These are phyloP conservation scores for Microcebus lehilahytsara DNA, from an alignment of 2,113 vertebrate genomes.

Conservation along the genomic window DNA sequence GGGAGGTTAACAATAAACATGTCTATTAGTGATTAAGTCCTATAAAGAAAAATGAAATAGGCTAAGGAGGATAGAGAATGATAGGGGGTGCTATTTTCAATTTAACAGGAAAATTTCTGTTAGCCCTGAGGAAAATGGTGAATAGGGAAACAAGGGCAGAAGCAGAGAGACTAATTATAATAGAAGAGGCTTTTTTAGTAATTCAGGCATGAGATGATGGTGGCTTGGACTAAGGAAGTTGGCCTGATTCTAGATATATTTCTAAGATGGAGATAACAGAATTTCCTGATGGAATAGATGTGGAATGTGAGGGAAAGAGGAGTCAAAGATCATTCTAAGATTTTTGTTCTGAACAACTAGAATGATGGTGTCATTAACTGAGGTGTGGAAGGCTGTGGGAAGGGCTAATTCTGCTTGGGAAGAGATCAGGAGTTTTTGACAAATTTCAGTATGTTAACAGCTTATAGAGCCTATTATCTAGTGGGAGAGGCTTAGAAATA, in stretches of 20 bases:
- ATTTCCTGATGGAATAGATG: neutral
- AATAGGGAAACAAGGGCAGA: neutral
- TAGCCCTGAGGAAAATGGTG: neutral
- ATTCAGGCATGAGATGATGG: neutral
- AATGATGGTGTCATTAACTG: neutral
- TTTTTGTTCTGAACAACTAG: neutral
- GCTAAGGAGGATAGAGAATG: neutral
- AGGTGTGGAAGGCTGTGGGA: neutral
- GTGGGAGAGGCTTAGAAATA: neutral
- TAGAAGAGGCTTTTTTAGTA: neutral
- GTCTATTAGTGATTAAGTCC: neutral
- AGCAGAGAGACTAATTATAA: neutral
- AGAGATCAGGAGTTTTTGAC: neutral
- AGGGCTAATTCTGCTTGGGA: neutral
- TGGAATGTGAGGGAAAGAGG: neutral
- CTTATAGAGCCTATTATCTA: neutral
- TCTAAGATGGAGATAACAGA: neutral
- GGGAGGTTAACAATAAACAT: neutral
- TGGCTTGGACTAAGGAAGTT: neutral
- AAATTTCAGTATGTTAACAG: neutral
- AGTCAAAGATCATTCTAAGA: neutral
- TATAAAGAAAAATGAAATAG: neutral
- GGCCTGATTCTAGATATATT: constrained; percentile 10
- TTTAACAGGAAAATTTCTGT: neutral
- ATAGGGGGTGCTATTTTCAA: neutral